Conservation (phyloP, 1,140 invertebrate species). For the Drosophila orosa region DNA sequence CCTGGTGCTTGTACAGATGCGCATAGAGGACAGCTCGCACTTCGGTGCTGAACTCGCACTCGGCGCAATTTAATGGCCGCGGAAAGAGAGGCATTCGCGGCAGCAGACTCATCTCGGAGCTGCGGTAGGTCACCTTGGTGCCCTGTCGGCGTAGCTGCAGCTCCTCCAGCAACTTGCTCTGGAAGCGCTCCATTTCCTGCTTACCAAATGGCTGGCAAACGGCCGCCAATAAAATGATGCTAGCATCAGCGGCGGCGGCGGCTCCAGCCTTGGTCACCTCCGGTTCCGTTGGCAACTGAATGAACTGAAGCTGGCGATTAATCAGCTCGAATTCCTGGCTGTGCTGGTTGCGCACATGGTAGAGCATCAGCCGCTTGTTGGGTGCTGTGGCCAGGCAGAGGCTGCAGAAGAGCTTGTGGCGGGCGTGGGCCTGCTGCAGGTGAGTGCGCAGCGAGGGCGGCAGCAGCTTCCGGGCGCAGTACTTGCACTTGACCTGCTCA, state of each 20-base stretch:
- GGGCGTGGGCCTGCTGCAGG: conserved; percentile 38
- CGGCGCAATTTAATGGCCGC: conserved; percentile 5
- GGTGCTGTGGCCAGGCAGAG: conserved; percentile 57
- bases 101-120: conserved; percentile 42
- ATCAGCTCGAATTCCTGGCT: neutral
- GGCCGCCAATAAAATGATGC: conserved; percentile 3
- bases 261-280: neutral
- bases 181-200: conserved; percentile 41
- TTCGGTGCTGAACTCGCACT: conserved; percentile 9
- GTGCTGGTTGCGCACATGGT: conserved; percentile 39
- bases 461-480: conserved; percentile 11
- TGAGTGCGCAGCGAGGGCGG: conserved; percentile 28
- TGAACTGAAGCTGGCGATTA: conserved; percentile 29
- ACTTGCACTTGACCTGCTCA: conserved; percentile 40
- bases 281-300: conserved; percentile 8
- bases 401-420: conserved; percentile 51
- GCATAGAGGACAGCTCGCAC: neutral
- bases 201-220: conserved; percentile 41
- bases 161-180: conserved; percentile 20
- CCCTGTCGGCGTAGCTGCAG: conserved; percentile 7
- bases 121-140: conserved; percentile 26
- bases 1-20: conserved; percentile 37
- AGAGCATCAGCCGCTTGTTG: conserved; percentile 40
- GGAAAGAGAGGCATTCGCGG: accelerated
- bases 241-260: neutral